phyloP scores from a whole-genome alignment of 2,113 vertebrate species.

The Ammodytes marinus region DNA sequence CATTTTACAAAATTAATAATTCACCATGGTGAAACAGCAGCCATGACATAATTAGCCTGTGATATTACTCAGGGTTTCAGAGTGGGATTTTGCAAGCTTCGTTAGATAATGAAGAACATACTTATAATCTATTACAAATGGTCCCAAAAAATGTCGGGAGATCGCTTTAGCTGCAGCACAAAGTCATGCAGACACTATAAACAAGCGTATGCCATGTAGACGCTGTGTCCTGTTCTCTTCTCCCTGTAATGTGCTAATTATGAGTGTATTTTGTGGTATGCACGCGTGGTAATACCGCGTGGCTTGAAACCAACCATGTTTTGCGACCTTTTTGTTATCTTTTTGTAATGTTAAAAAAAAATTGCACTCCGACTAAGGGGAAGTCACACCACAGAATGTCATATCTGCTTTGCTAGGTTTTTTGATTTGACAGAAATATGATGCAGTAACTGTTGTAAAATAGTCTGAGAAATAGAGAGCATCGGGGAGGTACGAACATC shows the following conservation, averaged over 20 bases:
- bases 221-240: not conserved
- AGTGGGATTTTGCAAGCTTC: slow-evolving; percentile 9
- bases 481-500: not conserved
- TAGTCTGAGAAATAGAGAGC: slow-evolving; percentile 20
- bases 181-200: not conserved
- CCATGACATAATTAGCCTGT: slow-evolving; percentile 60
- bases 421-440: not conserved
- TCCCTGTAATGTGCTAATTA: too few species aligned
- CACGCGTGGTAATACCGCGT: not conserved
- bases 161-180: slow-evolving; percentile 12
- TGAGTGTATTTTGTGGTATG: slow-evolving; percentile 9
- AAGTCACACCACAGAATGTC: not conserved
- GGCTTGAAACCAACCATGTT: not conserved
- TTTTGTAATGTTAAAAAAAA: not conserved
- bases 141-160: slow-evolving; percentile 5
- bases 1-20: slow-evolving; percentile 70
- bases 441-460: not conserved
- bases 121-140: not conserved
- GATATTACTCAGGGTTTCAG: slow-evolving; percentile 35
- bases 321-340: not conserved
- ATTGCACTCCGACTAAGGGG: not conserved
- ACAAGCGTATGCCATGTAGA: not conserved
- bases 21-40: slow-evolving; percentile 58
- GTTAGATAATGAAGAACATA: slow-evolving; percentile 12
- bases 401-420: not conserved